Conservation (phyloP, 2,888 invertebrate species). For the Drosophila paranaensis region DNA sequence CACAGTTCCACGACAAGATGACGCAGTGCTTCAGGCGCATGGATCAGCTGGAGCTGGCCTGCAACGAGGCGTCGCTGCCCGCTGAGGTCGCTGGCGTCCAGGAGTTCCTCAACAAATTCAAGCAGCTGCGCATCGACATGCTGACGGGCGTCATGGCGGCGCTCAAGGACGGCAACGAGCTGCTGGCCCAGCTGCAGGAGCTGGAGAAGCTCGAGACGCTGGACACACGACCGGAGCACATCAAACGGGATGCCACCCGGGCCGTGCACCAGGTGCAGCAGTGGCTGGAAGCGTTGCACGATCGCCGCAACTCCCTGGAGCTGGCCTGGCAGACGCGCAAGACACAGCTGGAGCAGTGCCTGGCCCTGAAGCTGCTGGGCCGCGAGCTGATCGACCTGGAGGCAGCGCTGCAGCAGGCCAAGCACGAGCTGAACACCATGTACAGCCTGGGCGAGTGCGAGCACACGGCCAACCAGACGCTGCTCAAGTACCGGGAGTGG, state of each 20-base stretch:
- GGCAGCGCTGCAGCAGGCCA: slow-evolving; percentile 86
- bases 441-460: slow-evolving; percentile 88
- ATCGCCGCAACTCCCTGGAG: slow-evolving; percentile 90
- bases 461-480: slow-evolving; percentile 88
- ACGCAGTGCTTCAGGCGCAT: slow-evolving; percentile 89
- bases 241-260: slow-evolving; percentile 86
- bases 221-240: slow-evolving; percentile 89
- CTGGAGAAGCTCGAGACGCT: slow-evolving; percentile 90
- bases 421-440: slow-evolving; percentile 86
- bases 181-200: slow-evolving; percentile 90
- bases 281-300: slow-evolving; percentile 91
- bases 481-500: slow-evolving; percentile 89
- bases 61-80: slow-evolving; percentile 88
- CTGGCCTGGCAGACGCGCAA: slow-evolving; percentile 89
- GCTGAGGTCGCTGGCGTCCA: slow-evolving; percentile 90
- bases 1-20: slow-evolving; percentile 91
- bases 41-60: slow-evolving; percentile 89
- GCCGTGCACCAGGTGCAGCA: slow-evolving; percentile 89
- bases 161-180: slow-evolving; percentile 91
- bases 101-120: slow-evolving; percentile 89
- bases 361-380: slow-evolving; percentile 90
- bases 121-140: slow-evolving; percentile 89
- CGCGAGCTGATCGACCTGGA: slow-evolving; percentile 89
- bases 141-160: slow-evolving; percentile 92
- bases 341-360: slow-evolving; percentile 91